Conservation (phyloP, 2,113 vertebrate species). For the Meriones unguiculatus region DNA sequence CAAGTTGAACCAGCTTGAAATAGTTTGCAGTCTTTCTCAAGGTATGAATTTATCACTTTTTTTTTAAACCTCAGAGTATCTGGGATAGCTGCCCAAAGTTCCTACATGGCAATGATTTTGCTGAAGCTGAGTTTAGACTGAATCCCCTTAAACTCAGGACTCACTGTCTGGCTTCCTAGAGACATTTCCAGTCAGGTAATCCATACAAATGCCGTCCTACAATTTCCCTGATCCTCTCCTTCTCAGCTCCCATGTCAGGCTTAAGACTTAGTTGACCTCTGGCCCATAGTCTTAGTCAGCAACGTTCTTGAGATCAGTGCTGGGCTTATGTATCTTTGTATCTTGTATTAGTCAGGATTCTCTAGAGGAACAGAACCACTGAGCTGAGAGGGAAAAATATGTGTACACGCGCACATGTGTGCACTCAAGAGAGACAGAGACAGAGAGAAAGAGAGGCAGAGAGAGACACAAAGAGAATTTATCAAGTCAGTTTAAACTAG, state of each 20-base stretch:
- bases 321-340: background rate
- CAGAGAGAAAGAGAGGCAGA: too few relatives aligned
- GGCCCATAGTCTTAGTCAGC: rapidly evolving
- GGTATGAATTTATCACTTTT: background rate
- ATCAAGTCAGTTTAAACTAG: background rate
- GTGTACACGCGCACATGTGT: too few relatives aligned
- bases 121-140: background rate
- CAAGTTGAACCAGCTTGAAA: background rate
- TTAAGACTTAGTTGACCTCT: background rate
- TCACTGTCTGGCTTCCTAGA: background rate
- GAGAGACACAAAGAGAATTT: background rate
- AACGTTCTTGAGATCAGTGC: background rate
- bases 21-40: background rate
- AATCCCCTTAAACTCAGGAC: background rate
- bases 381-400: too few relatives aligned
- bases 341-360: background rate
- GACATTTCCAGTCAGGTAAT: background rate
- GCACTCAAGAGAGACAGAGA: background rate
- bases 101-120: background rate
- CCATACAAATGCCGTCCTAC: background rate
- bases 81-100: background rate
- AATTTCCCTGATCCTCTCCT: background rate
- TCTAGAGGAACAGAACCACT: background rate
- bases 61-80: background rate
- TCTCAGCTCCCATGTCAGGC: background rate